Evolutionary conservation across 2,797 vertebrate species (phyloP).

Genomic region (Mus spretus): DNA sequence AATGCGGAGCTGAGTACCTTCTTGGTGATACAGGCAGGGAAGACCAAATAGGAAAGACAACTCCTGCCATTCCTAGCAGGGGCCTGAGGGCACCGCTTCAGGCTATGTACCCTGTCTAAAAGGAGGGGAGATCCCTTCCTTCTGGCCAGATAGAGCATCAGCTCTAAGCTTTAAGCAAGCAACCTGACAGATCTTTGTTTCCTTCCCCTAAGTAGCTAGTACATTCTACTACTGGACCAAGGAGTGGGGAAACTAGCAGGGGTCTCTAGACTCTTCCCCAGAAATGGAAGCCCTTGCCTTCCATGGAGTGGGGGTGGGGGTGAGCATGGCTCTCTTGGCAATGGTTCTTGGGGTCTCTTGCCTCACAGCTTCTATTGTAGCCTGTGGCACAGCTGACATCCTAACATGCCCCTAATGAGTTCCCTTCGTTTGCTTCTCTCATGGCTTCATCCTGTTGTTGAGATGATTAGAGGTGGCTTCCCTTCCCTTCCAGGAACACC

Average conservation of each 20-base stretch:
- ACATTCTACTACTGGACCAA: neutral
- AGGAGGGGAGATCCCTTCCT: neutral
- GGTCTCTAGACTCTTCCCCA: neutral
- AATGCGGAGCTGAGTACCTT: constrained; percentile 58
- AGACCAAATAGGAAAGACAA: constrained; percentile 66
- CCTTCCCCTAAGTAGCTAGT: neutral
- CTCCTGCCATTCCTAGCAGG: neutral
- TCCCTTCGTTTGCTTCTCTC: neutral
- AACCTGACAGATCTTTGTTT: neutral
- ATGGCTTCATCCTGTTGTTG: neutral
- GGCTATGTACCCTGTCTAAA: neutral
- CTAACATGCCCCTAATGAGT: neutral
- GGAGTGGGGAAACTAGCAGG: neutral
- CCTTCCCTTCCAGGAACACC: neutral
- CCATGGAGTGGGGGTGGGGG: no score
- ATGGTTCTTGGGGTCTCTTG: accelerated
- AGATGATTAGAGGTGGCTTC: neutral
- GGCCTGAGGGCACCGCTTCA: neutral
- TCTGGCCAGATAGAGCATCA: neutral
- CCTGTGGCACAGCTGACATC: neutral
- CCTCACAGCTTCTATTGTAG: neutral
- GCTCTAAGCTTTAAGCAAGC: neutral
- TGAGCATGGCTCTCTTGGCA: accelerated
- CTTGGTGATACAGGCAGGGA: constrained; percentile 7
- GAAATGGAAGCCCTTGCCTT: neutral